These are phyloP conservation scores for Poeciliopsis paucimaculata DNA, from an alignment of 2,797 vertebrate species.

Conservation along the genomic window DNA sequence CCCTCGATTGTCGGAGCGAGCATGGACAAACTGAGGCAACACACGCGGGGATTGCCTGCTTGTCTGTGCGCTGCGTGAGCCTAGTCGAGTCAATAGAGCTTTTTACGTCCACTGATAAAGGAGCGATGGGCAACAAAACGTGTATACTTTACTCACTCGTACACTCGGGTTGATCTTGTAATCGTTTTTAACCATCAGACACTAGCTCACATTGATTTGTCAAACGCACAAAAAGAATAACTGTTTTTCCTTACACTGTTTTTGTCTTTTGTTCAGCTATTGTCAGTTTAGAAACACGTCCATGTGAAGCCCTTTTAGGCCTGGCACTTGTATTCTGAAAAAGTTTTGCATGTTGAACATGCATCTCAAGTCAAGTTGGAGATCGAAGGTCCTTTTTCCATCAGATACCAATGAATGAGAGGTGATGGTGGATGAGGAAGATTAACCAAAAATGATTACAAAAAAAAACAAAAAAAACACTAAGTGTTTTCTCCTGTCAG, in stretches of 20 bases:
- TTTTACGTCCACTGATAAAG: slow-evolving; percentile 69
- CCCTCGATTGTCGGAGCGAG: slow-evolving; percentile 68
- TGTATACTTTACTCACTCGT: slow-evolving; percentile 65
- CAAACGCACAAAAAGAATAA: slow-evolving; percentile 20
- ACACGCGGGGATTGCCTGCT: slow-evolving; percentile 58
- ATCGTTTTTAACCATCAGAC: slow-evolving; percentile 44
- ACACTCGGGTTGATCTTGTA: slow-evolving; percentile 64
- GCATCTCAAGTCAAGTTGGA: not conserved
- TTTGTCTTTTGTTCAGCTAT: not conserved
- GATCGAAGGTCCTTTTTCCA: not conserved
- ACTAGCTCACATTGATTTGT: slow-evolving; percentile 18
- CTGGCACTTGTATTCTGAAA: too few relatives aligned
- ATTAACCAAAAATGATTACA: not conserved
- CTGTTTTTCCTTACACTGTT: not conserved
- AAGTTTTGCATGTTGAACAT: not conserved
- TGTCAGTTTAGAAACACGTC: not conserved
- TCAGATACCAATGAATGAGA: not conserved
- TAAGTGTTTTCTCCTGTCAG: not conserved
- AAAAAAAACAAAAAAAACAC: too few relatives aligned
- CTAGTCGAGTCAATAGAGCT: slow-evolving; percentile 65
- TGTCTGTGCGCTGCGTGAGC: slow-evolving; percentile 62
- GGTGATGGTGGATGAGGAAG: not conserved
- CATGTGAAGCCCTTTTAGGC: not conserved
- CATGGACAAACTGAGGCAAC: slow-evolving; percentile 66
- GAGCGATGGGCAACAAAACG: slow-evolving; percentile 69